Conservation (phyloP, 2,888 invertebrate species). For the Hylaea fasciaria region DNA sequence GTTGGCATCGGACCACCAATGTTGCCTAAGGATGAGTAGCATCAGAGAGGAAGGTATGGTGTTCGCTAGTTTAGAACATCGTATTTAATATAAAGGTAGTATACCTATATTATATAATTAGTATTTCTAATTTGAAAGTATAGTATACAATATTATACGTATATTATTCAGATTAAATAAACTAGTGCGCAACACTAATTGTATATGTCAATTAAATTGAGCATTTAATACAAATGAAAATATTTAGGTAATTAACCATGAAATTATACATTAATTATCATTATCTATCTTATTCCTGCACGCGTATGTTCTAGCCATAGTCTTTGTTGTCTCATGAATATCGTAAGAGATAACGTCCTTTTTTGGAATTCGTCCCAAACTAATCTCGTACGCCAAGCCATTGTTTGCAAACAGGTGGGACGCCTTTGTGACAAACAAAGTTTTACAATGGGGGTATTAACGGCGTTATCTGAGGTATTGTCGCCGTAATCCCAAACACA, state of each 20-base stretch:
- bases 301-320: conserved; percentile 5
- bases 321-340: conserved; percentile 9
- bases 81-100: no score
- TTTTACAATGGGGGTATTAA: conserved; percentile 35
- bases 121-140: no score
- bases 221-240: no score
- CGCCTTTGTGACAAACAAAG: conserved; percentile 33
- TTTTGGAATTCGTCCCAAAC: conserved; percentile 13
- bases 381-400: conserved; percentile 31
- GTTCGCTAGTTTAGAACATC: background rate
- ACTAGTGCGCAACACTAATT: no score
- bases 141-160: no score
- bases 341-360: conserved; percentile 14
- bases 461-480: conserved; percentile 46
- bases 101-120: no score
- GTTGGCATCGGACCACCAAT: background rate
- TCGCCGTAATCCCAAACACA: conserved; percentile 62
- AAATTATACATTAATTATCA: no score
- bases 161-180: no score
- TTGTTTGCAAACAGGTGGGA: conserved; percentile 53
- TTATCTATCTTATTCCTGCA: no score
- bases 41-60: conserved; percentile 38
- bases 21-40: conserved; percentile 44
- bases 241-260: no score
- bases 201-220: no score